Evolutionary conservation across 2,888 invertebrate species (phyloP).

Genomic region (Molorchus minor): DNA sequence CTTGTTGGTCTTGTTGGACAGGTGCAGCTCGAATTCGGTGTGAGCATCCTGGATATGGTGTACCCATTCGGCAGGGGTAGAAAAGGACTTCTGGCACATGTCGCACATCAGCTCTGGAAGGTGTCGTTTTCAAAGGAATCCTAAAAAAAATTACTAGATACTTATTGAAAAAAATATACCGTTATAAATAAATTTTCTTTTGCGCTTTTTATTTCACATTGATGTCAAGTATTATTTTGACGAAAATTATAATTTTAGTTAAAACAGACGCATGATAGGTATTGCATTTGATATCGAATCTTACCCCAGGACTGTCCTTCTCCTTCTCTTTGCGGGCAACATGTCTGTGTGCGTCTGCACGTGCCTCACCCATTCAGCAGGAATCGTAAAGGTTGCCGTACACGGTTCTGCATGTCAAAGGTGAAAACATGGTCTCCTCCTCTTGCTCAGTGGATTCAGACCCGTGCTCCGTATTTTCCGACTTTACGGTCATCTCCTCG

Average conservation of each 20-base stretch:
- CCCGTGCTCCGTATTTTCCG: conserved; percentile 61
- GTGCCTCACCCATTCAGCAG: conserved; percentile 85
- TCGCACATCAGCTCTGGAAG: conserved; percentile 79
- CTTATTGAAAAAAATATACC: too few species aligned
- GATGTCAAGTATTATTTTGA: not conserved
- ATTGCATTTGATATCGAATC: conserved; percentile 8
- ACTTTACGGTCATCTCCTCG: conserved; percentile 76
- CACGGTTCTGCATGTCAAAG: conserved; percentile 84
- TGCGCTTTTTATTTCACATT: too few species aligned
- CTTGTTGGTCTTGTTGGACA: conserved; percentile 69
- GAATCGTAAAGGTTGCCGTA: conserved; percentile 82
- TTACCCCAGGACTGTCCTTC: conserved; percentile 64
- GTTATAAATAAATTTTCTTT: too few species aligned
- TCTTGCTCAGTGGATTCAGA: conserved; percentile 69
- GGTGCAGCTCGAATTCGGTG: conserved; percentile 80
- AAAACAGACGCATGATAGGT: not conserved
- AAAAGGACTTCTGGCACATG: conserved; percentile 77
- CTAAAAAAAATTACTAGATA: conserved; percentile 64
- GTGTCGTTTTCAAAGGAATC: conserved; percentile 75
- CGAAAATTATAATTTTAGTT: not conserved
- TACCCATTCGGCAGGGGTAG: conserved; percentile 87
- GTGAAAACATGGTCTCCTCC: conserved; percentile 75
- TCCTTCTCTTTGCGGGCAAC: conserved; percentile 66
- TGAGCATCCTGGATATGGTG: conserved; percentile 86
- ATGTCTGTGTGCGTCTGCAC: conserved; percentile 80